Percentiles rank a stretch among this genome's conserved stretches.
These are phyloP conservation scores for Salvelinus sp. DNA, from an alignment of 2,113 vertebrate genomes.

Conservation along the genomic window DNA sequence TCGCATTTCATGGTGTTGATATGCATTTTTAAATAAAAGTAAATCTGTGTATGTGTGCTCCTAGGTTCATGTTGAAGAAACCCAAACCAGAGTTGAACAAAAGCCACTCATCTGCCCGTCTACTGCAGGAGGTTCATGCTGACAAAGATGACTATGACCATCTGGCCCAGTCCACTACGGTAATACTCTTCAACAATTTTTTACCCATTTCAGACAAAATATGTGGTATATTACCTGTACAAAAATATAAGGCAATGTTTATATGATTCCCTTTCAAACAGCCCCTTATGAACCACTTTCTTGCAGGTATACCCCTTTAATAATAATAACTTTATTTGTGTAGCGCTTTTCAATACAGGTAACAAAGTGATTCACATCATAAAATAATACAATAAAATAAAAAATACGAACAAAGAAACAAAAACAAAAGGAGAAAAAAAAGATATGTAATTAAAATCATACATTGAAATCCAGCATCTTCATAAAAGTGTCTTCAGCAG, in stretches of 20 bases:
- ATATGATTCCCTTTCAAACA: too few species aligned
- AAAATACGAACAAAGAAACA: too few species aligned
- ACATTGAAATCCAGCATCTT: background rate
- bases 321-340: too few species aligned
- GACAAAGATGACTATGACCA: conserved; percentile 85
- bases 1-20: background rate
- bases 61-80: conserved; percentile 77
- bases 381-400: too few species aligned
- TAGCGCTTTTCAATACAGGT: too few species aligned
- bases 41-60: background rate
- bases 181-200: conserved; percentile 49
- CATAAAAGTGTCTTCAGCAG: too few species aligned
- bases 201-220: background rate
- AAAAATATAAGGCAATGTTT: background rate
- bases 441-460: background rate
- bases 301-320: too few species aligned
- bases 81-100: conserved; percentile 86
- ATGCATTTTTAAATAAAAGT: background rate
- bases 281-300: too few species aligned
- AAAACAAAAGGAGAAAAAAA: too few species aligned
- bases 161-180: conserved; percentile 85
- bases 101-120: conserved; percentile 85
- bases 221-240: background rate
- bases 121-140: conserved; percentile 89
- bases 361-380: too few species aligned